Base-by-base conservation (phyloP, 2,888 invertebrate genomes). In the Apoderus coryli region DNA sequence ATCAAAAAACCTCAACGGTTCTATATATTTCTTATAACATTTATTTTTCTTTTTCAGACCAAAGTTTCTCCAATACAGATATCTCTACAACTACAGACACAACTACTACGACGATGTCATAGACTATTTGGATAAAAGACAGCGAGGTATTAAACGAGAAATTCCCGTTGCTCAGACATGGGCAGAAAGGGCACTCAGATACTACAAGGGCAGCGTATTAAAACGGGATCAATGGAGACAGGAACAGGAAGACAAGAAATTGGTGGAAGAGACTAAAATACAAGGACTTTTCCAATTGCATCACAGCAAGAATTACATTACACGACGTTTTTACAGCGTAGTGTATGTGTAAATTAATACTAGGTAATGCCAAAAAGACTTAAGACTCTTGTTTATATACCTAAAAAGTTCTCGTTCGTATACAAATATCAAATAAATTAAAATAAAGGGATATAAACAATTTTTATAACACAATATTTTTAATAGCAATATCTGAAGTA, bases 101-200 rank as follows among this genome's bases (percentile, higher is more conserved):
- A 84, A 80, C 60, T 86, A 86, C 56, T 86, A 85, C 59, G 74
- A 84, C 52, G 84, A 85, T 53, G 75, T 81, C 36, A 80, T 86
- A 56, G 74, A 76, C 50, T 86, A 77, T 60, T 58, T 86, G 59
- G 77, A 86, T 56, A 72, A 76, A 50, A 69, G 79, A 45, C 70
- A 75, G 57, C 65, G 65, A 42, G 85, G 85, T 1, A 39, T 59
- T 13, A 33, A 49, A 12, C 67, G 76, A 27, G 84, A 84, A 44
- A 64, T 67, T 36, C 86, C 85, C 2, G 65, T 74, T 32, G 72
- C 85, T 10, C 80, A 85, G 59, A 84, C 82, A 15, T 86, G 86
- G 86, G 78, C 76, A 27, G 86, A 86, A 56, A 69, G 86, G 32
- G 76, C 74, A 22, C 65, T 84, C 35, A 66, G 84, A 42, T 76